Evolutionary conservation across 2,113 vertebrate genomes (phyloP), one percentile per base, ranked within the genome.

Genomic region (Sapayoa aenigma): DNA sequence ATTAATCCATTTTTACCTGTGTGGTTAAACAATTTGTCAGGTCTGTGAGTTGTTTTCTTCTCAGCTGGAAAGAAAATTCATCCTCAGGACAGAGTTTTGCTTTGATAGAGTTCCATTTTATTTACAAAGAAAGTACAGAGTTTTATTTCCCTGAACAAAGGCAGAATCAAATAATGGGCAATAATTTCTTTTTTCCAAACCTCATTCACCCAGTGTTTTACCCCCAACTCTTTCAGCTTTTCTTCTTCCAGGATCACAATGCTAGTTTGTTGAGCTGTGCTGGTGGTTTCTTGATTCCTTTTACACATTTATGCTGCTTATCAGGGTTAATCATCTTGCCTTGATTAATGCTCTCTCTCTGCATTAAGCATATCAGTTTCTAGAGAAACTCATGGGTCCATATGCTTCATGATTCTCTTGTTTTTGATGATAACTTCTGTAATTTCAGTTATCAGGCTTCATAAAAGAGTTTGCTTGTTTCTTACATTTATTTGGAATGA

Each of bases 1-100:
- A 86, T 74, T 94, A 93, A 90, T 95, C 73, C 87, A 78, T 95
- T 96, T 96, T 93, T 96, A 94, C 94, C 89, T 93, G 94, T 95
- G 66, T 47, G 50, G 65, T 91, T 96, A 97, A 86, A 93, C 77
- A 78, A 58, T 92, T 96, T 94, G 42, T 82, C 35, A 42, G 65
- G 81, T 76, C 80, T 87, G 47, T 82, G 62, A 9, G 56, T 95
- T 96, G 88, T 95, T 94, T 95, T 95, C 86, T 78, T 94, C 91
- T 91, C 89, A 80, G 75, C 68, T 95, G 94, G 87, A 90, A 90
- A 55, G 55, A 90, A 52, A 88, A 93, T 86, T 94, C 79, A 49
- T 95, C 75, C 83, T 92, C 21, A 59, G 82, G 72, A 91, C 49
- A 87, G 62, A 53, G n/a, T 66, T 91, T 95, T 95, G 75, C 94